Conservation (phyloP, 2,797 vertebrate genomes). For the Macropodus opercularis region DNA sequence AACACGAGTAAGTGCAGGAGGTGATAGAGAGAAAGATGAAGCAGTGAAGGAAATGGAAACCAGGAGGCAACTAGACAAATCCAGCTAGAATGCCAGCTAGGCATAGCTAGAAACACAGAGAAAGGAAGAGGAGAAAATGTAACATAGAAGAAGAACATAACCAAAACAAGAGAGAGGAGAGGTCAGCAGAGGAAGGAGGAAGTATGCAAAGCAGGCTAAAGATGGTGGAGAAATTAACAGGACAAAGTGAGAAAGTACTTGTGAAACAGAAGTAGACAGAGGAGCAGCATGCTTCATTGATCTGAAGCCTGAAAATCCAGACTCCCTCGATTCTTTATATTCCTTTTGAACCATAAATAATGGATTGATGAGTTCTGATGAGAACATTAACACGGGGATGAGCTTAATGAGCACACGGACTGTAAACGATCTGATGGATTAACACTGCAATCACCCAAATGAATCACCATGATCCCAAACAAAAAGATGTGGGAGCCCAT, state of each 20-base stretch:
- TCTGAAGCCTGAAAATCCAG: conserved; percentile 26
- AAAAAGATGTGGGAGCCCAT: conserved; percentile 39
- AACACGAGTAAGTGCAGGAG: no score
- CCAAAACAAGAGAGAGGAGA: background rate
- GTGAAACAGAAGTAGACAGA: background rate
- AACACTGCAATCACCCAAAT: conserved; percentile 18
- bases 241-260: background rate
- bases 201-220: background rate
- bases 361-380: conserved; percentile 73
- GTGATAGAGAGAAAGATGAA: background rate
- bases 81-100: background rate
- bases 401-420: conserved; percentile 63
- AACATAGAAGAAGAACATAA: no score
- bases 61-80: background rate
- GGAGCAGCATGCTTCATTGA: conserved; percentile 29
- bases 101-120: no score
- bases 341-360: conserved; percentile 73
- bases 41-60: background rate
- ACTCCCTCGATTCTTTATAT: conserved; percentile 61
- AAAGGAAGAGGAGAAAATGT: background rate
- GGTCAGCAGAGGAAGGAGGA: no score
- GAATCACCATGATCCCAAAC: conserved; percentile 30
- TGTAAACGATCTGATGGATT: conserved; percentile 47
- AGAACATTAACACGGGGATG: conserved; percentile 65
- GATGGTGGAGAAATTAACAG: background rate